Base-by-base conservation (phyloP, 2,888 invertebrate genomes). In the Choristoneura rosaceana region DNA sequence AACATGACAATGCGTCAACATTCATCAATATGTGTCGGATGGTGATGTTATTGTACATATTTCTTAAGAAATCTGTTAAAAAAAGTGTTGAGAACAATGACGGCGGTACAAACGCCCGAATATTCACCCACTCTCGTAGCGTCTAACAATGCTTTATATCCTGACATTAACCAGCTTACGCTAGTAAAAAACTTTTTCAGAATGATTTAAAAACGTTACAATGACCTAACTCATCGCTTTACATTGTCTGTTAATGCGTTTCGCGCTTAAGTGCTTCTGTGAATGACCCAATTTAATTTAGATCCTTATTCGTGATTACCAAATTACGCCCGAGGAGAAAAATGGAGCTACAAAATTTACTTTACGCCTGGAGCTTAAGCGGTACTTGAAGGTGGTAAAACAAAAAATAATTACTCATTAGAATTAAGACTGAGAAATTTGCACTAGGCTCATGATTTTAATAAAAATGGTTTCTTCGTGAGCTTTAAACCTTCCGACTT, bases 261-360 rank as follows among this genome's bases (percentile, higher is more conserved):
- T 63, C 45, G 38, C 71, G 67, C 58, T 71, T 63, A 71, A 67
- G 67, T 68, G 62, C 55, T 62, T 12, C 47, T 52, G 55, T 55
- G 58, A 71, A 71, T 25, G 71, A 71, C 58, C 55, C 62, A 58
- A 70, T 66, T 70, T 66, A 67, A 71, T 71, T 63, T 62, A 71
- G 71, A 71, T 71, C 71, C 63, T 68, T 41, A 63, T 47, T 63
- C 58, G 63, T 71, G 71, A 71, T 71, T 62, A 71, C 67, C 62
- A 67, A 71, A 71, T 71, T 59, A 71, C 67, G 67, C 38, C 38
- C 15, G 47, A 14, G 45, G 33, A 68, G 67, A 71, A 71, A 68
- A 71, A 62, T 58, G 47, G 47, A 67, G 67, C 58, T 71, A 63
- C 67, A 58, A 68, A 50, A 58, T 50, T 62, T 70, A 64, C 45